phyloP scores from a whole-genome alignment of 2,797 vertebrate species.

The Pempheris klunzingeri region DNA sequence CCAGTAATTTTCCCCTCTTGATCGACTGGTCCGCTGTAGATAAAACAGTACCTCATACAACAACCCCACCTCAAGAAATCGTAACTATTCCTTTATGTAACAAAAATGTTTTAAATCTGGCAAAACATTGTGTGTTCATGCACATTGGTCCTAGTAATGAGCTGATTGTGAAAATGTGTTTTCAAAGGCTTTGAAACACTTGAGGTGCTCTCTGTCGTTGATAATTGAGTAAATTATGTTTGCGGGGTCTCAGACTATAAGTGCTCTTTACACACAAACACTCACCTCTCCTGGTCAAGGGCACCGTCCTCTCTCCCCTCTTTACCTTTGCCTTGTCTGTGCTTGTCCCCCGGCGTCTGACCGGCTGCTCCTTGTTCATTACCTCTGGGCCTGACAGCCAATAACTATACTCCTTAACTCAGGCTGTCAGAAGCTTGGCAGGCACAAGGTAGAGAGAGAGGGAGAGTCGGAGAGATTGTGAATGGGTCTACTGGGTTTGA shows the following conservation, averaged over 20 bases:
- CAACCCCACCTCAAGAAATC: no score
- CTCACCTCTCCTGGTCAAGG: neutral
- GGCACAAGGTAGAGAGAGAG: slow-evolving; percentile 40
- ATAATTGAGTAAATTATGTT: neutral
- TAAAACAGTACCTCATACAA: no score
- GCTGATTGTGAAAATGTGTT: neutral
- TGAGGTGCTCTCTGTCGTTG: neutral
- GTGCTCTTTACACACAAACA: neutral
- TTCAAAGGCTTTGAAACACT: neutral
- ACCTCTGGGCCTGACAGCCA: slow-evolving; percentile 52
- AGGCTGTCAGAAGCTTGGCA: slow-evolving; percentile 70
- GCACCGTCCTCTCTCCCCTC: slow-evolving; percentile 3
- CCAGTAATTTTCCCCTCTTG: no score
- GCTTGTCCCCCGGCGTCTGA: slow-evolving; percentile 57
- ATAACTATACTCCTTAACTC: slow-evolving; percentile 66
- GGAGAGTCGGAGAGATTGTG: slow-evolving; percentile 55
- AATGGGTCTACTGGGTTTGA: slow-evolving; percentile 75
- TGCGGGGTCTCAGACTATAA: neutral
- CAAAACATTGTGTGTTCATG: neutral
- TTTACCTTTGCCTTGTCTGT: slow-evolving; percentile 15
- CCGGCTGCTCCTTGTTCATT: slow-evolving; percentile 65
- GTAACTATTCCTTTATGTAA: no score
- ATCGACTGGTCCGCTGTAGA: no score
- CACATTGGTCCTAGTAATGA: neutral
- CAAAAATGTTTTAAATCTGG: neutral